Conservation (phyloP, 2,113 vertebrate genomes). For the Apeltes quadracus region DNA sequence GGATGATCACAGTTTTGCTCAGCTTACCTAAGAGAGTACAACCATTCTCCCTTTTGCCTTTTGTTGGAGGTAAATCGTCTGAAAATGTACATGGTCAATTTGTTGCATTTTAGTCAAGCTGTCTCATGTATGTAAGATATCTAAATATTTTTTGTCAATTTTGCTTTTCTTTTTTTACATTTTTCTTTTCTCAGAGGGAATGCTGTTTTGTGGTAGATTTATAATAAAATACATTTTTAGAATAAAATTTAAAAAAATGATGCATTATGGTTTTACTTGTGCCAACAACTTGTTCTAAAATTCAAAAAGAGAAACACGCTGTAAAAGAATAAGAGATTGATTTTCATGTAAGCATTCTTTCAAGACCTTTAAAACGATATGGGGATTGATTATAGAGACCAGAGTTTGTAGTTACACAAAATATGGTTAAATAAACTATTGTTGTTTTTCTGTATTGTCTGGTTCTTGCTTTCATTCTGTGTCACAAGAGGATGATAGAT, state of each 20-base stretch:
- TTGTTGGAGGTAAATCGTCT: constrained; percentile 70
- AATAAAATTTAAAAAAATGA: constrained; percentile 70
- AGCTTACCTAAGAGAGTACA: constrained; percentile 47
- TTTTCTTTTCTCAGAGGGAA: constrained; percentile 83
- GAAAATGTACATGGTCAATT: constrained; percentile 88
- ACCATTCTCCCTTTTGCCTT: constrained; percentile 60
- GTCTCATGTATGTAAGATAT: constrained; percentile 82
- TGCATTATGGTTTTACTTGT: constrained; percentile 89
- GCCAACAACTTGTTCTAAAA: constrained; percentile 87
- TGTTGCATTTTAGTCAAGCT: constrained; percentile 85
- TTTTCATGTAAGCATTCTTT: constrained; percentile 92
- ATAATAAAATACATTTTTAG: constrained; percentile 83
- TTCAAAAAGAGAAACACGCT: constrained; percentile 84
- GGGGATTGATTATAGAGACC: constrained; percentile 87
- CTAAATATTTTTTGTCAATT: constrained; percentile 73
- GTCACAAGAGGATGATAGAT: neutral
- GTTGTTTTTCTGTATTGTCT: constrained; percentile 89
- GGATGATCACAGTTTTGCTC: constrained; percentile 47
- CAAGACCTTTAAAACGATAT: constrained; percentile 91
- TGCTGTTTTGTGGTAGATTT: constrained; percentile 91
- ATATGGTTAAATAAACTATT: constrained; percentile 99
- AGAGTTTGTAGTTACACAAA: constrained; percentile 98
- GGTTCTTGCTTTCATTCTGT: constrained; percentile 66
- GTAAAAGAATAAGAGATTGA: constrained; percentile 85
- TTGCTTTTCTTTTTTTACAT: constrained; percentile 60